These are phyloP conservation scores for Agapornis roseicollis DNA, from an alignment of 2,113 vertebrate species.

Conservation along the genomic window DNA sequence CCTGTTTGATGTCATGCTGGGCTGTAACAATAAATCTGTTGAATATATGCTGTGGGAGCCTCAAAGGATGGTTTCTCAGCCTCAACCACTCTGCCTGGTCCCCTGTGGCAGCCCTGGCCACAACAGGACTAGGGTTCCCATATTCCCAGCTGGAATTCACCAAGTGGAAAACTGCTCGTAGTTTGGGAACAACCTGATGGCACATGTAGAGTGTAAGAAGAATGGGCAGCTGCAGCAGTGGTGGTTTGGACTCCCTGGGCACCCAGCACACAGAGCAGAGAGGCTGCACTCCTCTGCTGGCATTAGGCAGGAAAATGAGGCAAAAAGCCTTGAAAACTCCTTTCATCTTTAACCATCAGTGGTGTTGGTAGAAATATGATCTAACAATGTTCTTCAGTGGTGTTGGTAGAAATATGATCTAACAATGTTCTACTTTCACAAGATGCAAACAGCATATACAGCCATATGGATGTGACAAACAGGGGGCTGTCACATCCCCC, in stretches of 20 bases:
- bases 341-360: background rate
- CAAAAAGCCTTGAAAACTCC: background rate
- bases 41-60: background rate
- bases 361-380: background rate
- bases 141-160: background rate
- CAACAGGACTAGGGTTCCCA: background rate
- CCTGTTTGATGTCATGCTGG: background rate
- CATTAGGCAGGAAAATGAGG: background rate
- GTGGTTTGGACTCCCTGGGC: background rate
- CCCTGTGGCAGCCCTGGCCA: no score
- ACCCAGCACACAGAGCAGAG: background rate
- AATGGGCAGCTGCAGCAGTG: background rate
- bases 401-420: background rate
- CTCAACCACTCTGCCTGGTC: background rate
- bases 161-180: rapidly evolving
- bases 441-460: background rate
- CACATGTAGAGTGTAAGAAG: background rate
- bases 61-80: background rate
- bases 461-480: background rate
- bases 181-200: background rate
- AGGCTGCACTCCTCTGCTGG: background rate
- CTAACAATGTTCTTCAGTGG: background rate
- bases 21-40: background rate
- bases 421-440: background rate
- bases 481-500: background rate